phyloP scores from a whole-genome alignment of 2,888 invertebrate genomes.

The Drosophila kambysellisi region DNA sequence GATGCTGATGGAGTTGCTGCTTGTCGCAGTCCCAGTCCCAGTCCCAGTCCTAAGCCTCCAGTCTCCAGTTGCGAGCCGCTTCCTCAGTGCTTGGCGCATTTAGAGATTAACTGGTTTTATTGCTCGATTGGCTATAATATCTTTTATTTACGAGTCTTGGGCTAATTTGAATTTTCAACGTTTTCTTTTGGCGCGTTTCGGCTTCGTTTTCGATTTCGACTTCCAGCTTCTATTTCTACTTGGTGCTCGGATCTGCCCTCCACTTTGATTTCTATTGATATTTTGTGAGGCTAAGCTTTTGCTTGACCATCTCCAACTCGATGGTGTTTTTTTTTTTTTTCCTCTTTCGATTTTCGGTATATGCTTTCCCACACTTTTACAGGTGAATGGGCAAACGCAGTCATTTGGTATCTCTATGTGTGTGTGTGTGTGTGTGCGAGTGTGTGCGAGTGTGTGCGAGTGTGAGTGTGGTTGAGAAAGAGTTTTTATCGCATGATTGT shows the following conservation, averaged over 20 bases:
- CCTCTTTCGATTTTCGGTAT: conserved; percentile 49
- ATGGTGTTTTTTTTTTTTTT: conserved; percentile 40
- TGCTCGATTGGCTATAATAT: conserved; percentile 82
- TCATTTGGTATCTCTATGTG: conserved; percentile 6
- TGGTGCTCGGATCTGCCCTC: conserved; percentile 50
- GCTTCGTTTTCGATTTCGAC: conserved; percentile 19
- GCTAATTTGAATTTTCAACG: conserved; percentile 84
- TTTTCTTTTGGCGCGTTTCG: conserved; percentile 75
- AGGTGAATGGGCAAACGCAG: conserved; percentile 68
- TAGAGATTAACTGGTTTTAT: conserved; percentile 82
- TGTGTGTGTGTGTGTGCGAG: background rate
- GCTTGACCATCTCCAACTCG: conserved; percentile 63
- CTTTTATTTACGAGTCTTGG: conserved; percentile 83
- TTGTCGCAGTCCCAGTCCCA: conserved; percentile 7
- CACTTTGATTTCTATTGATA: conserved; percentile 76
- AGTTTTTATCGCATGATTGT: conserved; percentile 82
- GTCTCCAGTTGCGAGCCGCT: conserved; percentile 34
- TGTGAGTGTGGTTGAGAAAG: conserved; percentile 69
- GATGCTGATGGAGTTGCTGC: conserved; percentile 51
- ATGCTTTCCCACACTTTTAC: conserved; percentile 84
- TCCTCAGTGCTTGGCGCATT: conserved; percentile 67
- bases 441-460: conserved; percentile 8
- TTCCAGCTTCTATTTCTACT: conserved; percentile 46
- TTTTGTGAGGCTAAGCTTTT: conserved; percentile 56
- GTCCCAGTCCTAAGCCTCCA: conserved; percentile 3